phyloP scores from a whole-genome alignment of 1,140 invertebrate species.

The Leptinotarsa texana region DNA sequence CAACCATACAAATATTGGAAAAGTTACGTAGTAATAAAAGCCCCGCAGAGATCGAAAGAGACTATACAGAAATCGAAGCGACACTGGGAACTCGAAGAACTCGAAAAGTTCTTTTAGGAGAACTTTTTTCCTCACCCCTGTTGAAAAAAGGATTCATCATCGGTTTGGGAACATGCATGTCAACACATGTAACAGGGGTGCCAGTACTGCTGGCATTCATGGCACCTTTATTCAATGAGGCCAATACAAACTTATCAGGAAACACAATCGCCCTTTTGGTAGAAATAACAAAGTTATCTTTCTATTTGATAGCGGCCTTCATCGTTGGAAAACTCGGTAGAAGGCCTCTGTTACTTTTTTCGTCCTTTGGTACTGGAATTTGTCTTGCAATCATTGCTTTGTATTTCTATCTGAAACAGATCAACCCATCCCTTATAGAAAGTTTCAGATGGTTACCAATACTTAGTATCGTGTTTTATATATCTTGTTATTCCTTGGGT shows the following conservation, averaged over 20 bases:
- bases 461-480: neutral
- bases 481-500: constrained; percentile 10
- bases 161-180: neutral
- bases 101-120: neutral
- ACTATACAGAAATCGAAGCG: neutral
- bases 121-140: neutral
- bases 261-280: neutral
- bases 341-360: neutral
- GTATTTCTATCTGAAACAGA: constrained; percentile 9
- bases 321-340: constrained; percentile 7
- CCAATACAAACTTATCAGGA: constrained; percentile 6
- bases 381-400: neutral
- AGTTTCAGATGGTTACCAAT: constrained; percentile 10
- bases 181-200: neutral
- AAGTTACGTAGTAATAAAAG: constrained; percentile 3
- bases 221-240: constrained; percentile 8
- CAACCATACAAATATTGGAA: neutral
- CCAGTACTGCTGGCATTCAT: constrained; percentile 4
- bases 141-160: neutral
- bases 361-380: neutral
- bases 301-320: neutral
- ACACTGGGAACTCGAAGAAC: neutral
- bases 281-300: constrained; percentile 1
- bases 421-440: neutral
- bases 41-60: neutral